Evolutionary conservation across 2,797 vertebrate genomes (phyloP), one percentile per base, ranked within the genome.

Genomic region (Falco concolor): DNA sequence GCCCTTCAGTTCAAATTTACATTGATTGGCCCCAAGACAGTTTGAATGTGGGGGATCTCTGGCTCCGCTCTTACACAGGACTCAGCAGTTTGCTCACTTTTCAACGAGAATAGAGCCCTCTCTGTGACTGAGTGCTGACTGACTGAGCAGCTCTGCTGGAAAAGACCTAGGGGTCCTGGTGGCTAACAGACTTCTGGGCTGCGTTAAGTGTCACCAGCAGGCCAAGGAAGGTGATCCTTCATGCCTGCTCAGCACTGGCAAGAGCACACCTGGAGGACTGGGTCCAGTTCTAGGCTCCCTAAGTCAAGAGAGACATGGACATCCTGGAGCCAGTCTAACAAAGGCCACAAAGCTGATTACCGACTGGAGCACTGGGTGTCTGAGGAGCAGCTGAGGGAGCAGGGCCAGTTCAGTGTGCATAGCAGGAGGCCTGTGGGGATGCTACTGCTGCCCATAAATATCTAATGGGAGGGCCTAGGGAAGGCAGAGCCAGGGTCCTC

Each of bases 381-480:
- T 0, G 2, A 69, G 44, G 17, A 44, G 45, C 61, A 12, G 6
- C 28, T 34, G 54, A 64, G 25, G 25, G 34, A 57, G 15, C 12
- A 25, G 18, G 23, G 20, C 25, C 14, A 16, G 16, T 14, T 72
- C 57, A 64, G n/a, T 4, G 8, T 23, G n/a, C 47, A 49, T 0
- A 61, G 67, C 32, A 90, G 63, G 56, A 63, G 32, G 20, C 2
- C 21, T 60, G 12, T n/a, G 32, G 65, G 45, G n/a, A 28, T 65
- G 18, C 5, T 68, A 6, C 19, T n/a, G 4, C 30, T 82, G 57
- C 30, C 49, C 2, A 1, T 12, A 68, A 44, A 8, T 20, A 60
- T 16, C 1, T 4, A 75, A 22, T 2, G 1, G 36, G 36, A 68
- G 21, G 36, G 17, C 3, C n/a, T 36, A n/a, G 10, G 53, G n/a